Base-by-base conservation (phyloP, 1,140 invertebrate genomes). In the Scaptomyza graminum region DNA sequence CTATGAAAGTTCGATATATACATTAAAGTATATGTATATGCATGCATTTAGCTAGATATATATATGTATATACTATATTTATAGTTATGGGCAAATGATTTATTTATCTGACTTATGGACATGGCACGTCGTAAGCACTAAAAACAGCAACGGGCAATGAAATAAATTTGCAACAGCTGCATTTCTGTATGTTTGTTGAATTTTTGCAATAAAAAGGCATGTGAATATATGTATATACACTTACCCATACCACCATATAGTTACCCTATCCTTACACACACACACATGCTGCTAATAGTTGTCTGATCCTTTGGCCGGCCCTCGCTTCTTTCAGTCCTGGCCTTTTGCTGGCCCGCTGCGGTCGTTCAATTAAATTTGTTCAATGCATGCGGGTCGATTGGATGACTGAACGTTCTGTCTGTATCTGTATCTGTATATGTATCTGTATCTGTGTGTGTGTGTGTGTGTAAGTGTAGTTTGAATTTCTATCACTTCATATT, bases 151-250 rank as follows among this genome's bases (percentile, higher is more conserved):
- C 76, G 76, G 76, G 79, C 84, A 76, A 82, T 83, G 31, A 85
- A 87, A 85, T 85, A 85, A 85, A 85, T 85, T 85, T 72, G 82
- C 82, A 85, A 85, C 82, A 85, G 82, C 82, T 87, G 82, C 82
- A 85, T 74, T 82, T 85, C 5, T 31, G 1, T 7, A 7, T 31
- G 28, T 47, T 22, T 44, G n/a, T 44, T 16, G 12, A 2, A 56
- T 56, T 52, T 76, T 63, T 78, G 69, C 81, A 74, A 87, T 87
- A 85, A 85, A 85, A 85, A 87, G 55, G 13, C 59, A 68, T 49
- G 7, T 11, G 5, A 2, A 41, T 69, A 74, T 59, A 54, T 39
- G 41, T 49, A 9, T 12, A 49, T 12, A 41, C 64, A 70, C 67
- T 50, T 64, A 57, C 52, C 52, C 60, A 63, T 15, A 56, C 66